Evolutionary conservation across 2,888 invertebrate species (phyloP), one percentile per base, ranked within the genome.

Genomic region (Cremastobaeus sp.): DNA sequence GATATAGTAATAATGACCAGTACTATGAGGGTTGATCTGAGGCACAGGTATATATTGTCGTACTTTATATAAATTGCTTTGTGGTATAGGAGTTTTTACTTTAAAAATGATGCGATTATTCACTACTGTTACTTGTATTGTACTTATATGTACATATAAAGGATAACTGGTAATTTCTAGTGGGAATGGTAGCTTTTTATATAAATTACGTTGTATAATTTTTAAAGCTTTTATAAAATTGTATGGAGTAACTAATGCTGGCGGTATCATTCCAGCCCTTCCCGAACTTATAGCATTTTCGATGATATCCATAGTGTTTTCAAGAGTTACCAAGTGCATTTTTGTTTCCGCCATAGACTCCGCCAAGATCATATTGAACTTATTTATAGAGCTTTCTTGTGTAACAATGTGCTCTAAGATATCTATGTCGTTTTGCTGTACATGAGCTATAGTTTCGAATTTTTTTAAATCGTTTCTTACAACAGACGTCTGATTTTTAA

Each of bases 401-500:
- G 4, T 47, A 11, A 47, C 47, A 47, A 30, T 15, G 1, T 30
- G 1, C n/a, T 54, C 39, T 8, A 54, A 15, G 0, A 3, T 25
- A 11, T 14, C 25, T 2, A 54, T 15, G 25, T 54, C 54, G 1
- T 0, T 2, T 18, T 21, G 39, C n/a, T 54, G 54, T 1, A n/a
- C 1, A 0, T 37, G 12, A 6, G 37, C 28, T 14, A 54, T 54
- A 2, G 5, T 11, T 15, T 39, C 9, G 30, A 54, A 11, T 34
- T 52, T 39, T 11, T 34, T 25, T 11, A 41, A 35, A 9, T 8
- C 57, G 8, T n/a, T 45, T 41, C 30, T 47, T 52, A 32, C 30
- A n/a, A 55, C 12, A 8, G 30, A 17, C 5, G 30, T 48, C 25
- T 20, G 60, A 45, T 69, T 62, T 52, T 55, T 11, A 18, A 54